Conservation (phyloP, 2,113 vertebrate genomes). For the Seriola dumerili region DNA sequence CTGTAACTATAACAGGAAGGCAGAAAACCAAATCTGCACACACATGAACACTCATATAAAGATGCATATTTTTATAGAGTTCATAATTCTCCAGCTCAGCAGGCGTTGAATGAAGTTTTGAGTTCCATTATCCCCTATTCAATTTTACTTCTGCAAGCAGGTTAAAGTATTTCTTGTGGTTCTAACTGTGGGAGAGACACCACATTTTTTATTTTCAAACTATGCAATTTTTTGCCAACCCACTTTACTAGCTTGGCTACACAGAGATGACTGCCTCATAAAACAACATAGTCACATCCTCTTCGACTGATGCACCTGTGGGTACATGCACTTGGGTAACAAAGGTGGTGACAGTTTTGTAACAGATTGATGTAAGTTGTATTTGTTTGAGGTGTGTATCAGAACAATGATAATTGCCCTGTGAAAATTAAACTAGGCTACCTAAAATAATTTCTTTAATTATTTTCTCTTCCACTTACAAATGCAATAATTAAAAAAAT, state of each 20-base stretch:
- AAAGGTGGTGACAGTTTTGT: background rate
- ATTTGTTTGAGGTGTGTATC: background rate
- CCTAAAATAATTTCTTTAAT: background rate
- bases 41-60: background rate
- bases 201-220: background rate
- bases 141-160: background rate
- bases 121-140: background rate
- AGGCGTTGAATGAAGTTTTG: background rate
- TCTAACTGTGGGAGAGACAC: background rate
- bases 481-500: too few species aligned
- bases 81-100: slow-evolving; percentile 10
- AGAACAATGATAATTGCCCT: background rate
- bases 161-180: background rate
- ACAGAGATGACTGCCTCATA: background rate
- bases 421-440: background rate
- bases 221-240: background rate
- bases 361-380: background rate
- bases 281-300: background rate
- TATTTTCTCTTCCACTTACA: background rate
- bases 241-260: background rate
- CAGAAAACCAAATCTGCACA: background rate
- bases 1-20: slow-evolving; percentile 27
- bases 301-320: background rate
- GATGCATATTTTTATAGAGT: background rate
- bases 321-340: background rate